Conservation (phyloP, 1,140 invertebrate genomes). For the Hetaerina americana region DNA sequence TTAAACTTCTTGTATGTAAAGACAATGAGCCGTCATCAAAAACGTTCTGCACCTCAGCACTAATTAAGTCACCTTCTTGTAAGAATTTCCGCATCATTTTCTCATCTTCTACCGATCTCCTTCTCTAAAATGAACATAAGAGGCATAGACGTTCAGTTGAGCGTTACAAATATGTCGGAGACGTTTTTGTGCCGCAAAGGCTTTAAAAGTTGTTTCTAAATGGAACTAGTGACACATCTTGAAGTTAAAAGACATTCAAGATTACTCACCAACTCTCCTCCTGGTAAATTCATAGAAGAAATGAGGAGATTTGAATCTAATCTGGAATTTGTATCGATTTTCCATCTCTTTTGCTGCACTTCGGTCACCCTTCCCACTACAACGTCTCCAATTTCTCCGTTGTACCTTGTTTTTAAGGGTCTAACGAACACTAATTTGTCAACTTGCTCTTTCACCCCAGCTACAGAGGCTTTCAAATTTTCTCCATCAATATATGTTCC, state of each 20-base stretch:
- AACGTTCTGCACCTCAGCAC: constrained; percentile 91
- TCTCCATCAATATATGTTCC: constrained; percentile 80
- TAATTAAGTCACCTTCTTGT: constrained; percentile 92
- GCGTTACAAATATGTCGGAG: too few relatives aligned
- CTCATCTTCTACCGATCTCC: constrained; percentile 92
- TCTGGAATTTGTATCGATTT: constrained; percentile 86
- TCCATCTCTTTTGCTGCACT: constrained; percentile 85
- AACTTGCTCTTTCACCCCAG: constrained; percentile 84
- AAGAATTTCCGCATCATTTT: constrained; percentile 92
- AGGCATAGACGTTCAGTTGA: background rate
- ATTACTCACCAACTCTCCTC: constrained; percentile 73
- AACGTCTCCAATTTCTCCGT: constrained; percentile 94
- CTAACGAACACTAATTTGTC: constrained; percentile 87
- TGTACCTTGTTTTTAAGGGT: constrained; percentile 78
- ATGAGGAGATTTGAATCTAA: constrained; percentile 78
- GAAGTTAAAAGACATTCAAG: background rate
- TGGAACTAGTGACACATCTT: too few relatives aligned
- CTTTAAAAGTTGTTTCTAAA: too few relatives aligned
- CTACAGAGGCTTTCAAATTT: constrained; percentile 77
- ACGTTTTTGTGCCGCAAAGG: too few relatives aligned
- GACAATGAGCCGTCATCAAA: constrained; percentile 84
- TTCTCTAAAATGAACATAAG: constrained; percentile 42
- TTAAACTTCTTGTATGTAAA: constrained; percentile 88
- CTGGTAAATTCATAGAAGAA: constrained; percentile 92
- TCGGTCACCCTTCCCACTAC: constrained; percentile 88